Conservation (phyloP, 2,888 invertebrate species). For the Lobophora halterata region DNA sequence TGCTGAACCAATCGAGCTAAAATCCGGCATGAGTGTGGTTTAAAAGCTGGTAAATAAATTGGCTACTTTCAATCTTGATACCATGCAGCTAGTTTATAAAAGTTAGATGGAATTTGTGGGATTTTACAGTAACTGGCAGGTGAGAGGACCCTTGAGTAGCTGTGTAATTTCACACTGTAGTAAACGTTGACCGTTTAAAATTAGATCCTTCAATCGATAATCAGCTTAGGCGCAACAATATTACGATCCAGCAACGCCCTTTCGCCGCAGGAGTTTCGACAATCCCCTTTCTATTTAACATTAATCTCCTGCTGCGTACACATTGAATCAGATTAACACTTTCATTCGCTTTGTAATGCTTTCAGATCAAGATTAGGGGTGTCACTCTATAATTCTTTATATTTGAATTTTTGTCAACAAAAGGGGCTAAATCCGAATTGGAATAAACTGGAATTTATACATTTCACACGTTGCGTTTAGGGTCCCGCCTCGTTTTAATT, state of each 20-base stretch:
- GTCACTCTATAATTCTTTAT: slow-evolving; percentile 70
- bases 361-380: slow-evolving; percentile 75
- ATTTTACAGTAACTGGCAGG: too few relatives aligned
- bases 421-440: slow-evolving; percentile 56
- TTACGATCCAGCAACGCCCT: slow-evolving; percentile 43
- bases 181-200: slow-evolving; percentile 7
- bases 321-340: slow-evolving; percentile 79
- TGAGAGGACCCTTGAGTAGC: too few relatives aligned
- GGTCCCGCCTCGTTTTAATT: slow-evolving; percentile 47
- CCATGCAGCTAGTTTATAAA: too few relatives aligned
- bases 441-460: too few relatives aligned
- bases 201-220: slow-evolving; percentile 21
- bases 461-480: slow-evolving; percentile 61
- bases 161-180: slow-evolving; percentile 8
- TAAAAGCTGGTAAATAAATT: too few relatives aligned
- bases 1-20: too few relatives aligned
- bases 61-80: too few relatives aligned
- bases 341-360: slow-evolving; percentile 61
- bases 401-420: slow-evolving; percentile 65
- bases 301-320: slow-evolving; percentile 66
- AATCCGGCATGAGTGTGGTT: too few relatives aligned
- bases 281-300: slow-evolving; percentile 44
- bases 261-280: slow-evolving; percentile 23
- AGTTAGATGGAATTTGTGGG: too few relatives aligned
- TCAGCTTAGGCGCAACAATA: slow-evolving; percentile 25